These are phyloP conservation scores for Lymantria dispar DNA, from an alignment of 2,888 invertebrate species.

Conservation along the genomic window DNA sequence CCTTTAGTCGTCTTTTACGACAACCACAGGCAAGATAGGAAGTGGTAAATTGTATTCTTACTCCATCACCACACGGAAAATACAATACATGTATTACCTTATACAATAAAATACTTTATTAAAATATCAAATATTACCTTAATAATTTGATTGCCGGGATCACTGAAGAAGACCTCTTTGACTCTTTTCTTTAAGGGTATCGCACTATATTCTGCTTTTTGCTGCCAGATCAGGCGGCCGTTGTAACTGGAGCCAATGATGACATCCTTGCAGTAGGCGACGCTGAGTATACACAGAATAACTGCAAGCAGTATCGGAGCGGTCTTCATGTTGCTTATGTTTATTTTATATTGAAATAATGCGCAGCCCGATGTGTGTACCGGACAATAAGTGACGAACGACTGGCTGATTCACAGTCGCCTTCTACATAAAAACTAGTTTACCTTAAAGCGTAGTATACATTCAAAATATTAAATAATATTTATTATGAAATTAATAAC, in stretches of 20 bases:
- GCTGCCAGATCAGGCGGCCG: slow-evolving; percentile 61
- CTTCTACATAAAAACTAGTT: slow-evolving; percentile 30
- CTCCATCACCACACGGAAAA: too few relatives aligned
- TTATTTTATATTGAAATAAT: slow-evolving; percentile 7
- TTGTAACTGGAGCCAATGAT: slow-evolving; percentile 74
- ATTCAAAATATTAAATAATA: too few relatives aligned
- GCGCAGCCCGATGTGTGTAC: slow-evolving; percentile 37
- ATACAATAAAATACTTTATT: not conserved
- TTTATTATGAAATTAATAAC: too few relatives aligned
- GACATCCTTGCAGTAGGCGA: slow-evolving; percentile 62
- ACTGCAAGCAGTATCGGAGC: slow-evolving; percentile 51
- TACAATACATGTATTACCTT: not conserved
- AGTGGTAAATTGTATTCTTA: too few relatives aligned
- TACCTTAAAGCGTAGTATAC: slow-evolving; percentile 11
- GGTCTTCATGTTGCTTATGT: slow-evolving; percentile 55
- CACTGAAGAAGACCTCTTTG: slow-evolving; percentile 71
- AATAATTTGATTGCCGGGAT: slow-evolving; percentile 71
- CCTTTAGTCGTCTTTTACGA: too few relatives aligned
- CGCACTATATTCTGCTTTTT: slow-evolving; percentile 70
- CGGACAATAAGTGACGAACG: slow-evolving; percentile 43
- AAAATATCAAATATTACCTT: slow-evolving; percentile 52
- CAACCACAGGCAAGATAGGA: too few relatives aligned
- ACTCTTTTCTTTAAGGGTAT: slow-evolving; percentile 74
- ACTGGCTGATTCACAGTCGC: slow-evolving; percentile 40
- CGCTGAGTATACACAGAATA: slow-evolving; percentile 52